Percentiles rank a stretch among this genome's conserved stretches.
These are phyloP conservation scores for Trypoxylus dichotomus DNA, from an alignment of 1,140 invertebrate genomes.

Conservation along the genomic window DNA sequence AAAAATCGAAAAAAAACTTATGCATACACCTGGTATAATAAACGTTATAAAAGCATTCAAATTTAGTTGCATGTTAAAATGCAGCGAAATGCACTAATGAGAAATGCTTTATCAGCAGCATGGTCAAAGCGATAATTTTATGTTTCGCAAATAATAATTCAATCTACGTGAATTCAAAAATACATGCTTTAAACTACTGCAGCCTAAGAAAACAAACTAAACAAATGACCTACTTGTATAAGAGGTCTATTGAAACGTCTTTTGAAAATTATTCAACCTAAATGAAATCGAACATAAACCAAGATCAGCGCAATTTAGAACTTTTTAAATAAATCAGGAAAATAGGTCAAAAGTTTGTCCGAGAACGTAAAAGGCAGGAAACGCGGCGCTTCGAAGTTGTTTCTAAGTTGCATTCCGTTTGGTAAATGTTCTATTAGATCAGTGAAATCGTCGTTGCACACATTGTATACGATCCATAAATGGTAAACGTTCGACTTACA, in stretches of 20 bases:
- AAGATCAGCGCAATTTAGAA: not conserved
- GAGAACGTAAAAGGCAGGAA: not conserved
- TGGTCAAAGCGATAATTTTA: too few species aligned
- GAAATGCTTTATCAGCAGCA: too few species aligned
- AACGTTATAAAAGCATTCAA: too few species aligned
- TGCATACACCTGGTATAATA: too few species aligned
- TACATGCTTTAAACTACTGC: too few species aligned
- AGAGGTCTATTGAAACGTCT: not conserved
- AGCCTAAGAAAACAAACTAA: too few species aligned
- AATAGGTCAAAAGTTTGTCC: not conserved
- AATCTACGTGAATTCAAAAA: too few species aligned
- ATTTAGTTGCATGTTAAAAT: too few species aligned
- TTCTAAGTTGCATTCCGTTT: slow-evolving; percentile 4
- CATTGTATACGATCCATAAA: not conserved
- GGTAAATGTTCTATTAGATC: slow-evolving; percentile 11
- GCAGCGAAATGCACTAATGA: too few species aligned
- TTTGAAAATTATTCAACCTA: not conserved
- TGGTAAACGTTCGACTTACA: not conserved
- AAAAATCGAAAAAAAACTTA: too few species aligned
- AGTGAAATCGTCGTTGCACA: not conserved
- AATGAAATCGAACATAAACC: not conserved
- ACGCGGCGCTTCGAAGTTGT: not conserved
- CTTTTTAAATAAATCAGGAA: not conserved
- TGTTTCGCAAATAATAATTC: too few species aligned
- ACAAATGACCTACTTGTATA: not conserved